A percentile compares a stretch with the other conserved stretches of the same genome.
Evolutionary conservation across 2,113 vertebrate genomes (phyloP).

Genomic region (Psettodes erumei): DNA sequence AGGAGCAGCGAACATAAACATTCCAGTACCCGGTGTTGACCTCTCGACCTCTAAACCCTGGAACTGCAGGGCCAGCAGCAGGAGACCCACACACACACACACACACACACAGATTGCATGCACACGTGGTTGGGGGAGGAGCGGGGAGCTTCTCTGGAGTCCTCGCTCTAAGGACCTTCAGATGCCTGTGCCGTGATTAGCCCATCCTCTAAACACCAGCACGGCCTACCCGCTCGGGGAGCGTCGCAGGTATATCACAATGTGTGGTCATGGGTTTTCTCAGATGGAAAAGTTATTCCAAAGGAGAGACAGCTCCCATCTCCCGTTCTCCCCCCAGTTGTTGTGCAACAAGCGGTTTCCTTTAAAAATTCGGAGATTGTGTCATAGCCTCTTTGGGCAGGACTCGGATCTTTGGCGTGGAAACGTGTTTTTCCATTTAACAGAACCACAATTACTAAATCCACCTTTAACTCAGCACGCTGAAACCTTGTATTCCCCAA

Average conservation of each 20-base stretch:
- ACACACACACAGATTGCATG: constrained; percentile 66
- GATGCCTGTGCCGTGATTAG: constrained; percentile 49
- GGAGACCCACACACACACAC: constrained; percentile 73
- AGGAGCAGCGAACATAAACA: constrained; percentile 72
- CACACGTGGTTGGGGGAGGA: constrained; percentile 45
- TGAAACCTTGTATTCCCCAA: background rate
- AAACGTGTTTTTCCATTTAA: constrained; percentile 58
- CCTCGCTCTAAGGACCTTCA: constrained; percentile 56
- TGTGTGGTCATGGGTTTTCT: constrained; percentile 43
- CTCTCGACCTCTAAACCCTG: constrained; percentile 64
- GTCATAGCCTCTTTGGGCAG: constrained; percentile 56
- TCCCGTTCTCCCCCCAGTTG: constrained; percentile 31
- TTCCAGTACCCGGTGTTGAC: constrained; percentile 71
- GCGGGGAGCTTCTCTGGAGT: constrained; percentile 53
- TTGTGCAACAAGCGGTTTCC: constrained; percentile 66
- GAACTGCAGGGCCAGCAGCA: constrained; percentile 49
- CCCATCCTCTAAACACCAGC: constrained; percentile 19
- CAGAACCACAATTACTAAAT: constrained; percentile 28
- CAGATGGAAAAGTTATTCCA: constrained; percentile 56
- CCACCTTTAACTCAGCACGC: constrained; percentile 10
- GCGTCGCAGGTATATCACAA: constrained; percentile 43
- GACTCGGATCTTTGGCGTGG: constrained; percentile 31
- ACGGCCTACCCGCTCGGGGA: constrained; percentile 10
- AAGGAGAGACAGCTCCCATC: constrained; percentile 30
- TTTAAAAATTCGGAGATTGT: constrained; percentile 67